Percentiles rank a stretch among this genome's conserved stretches.
These are phyloP conservation scores for Drosophila biarmipes DNA, from an alignment of 1,140 invertebrate genomes.

Conservation along the genomic window DNA sequence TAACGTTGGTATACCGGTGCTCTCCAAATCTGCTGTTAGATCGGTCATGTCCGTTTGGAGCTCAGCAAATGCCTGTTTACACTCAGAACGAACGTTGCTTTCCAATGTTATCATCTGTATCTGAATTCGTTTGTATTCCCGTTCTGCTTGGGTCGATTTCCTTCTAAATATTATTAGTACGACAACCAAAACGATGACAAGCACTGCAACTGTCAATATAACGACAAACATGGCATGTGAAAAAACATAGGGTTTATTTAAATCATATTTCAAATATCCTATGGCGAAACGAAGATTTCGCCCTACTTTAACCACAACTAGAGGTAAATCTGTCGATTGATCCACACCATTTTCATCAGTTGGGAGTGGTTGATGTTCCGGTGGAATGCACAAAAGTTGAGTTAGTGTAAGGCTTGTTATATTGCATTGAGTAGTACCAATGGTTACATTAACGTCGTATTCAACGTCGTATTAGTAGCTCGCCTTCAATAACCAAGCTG, in stretches of 20 bases:
- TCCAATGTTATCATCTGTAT: conserved; percentile 99
- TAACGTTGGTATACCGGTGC: conserved; percentile 97
- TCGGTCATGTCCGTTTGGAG: conserved; percentile 99
- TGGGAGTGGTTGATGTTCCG: conserved; percentile 92
- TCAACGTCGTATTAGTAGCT: conserved; percentile 96
- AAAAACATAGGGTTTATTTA: conserved; percentile 93
- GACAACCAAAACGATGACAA: conserved; percentile 93
- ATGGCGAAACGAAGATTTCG: conserved; percentile 93
- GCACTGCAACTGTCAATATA: conserved; percentile 91
- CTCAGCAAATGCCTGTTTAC: conserved; percentile 92
- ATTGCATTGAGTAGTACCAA: conserved; percentile 95
- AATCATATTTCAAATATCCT: conserved; percentile 94
- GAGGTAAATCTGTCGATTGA: conserved; percentile 90
- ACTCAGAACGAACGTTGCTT: conserved; percentile 98
- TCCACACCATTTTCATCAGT: conserved; percentile 94
- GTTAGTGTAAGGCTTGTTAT: conserved; percentile 95
- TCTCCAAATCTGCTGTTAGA: conserved; percentile 97
- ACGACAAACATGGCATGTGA: conserved; percentile 94
- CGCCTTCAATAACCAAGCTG: conserved; percentile 97
- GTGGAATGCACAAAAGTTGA: conserved; percentile 95
- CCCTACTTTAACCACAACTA: conserved; percentile 96
- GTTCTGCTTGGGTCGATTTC: conserved; percentile 96
- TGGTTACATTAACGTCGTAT: conserved; percentile 96
- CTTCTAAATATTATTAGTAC: conserved; percentile 95
- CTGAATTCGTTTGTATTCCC: conserved; percentile 98